Base-by-base conservation (phyloP, 2,888 invertebrate species). In the Neoitamus cyanurus region DNA sequence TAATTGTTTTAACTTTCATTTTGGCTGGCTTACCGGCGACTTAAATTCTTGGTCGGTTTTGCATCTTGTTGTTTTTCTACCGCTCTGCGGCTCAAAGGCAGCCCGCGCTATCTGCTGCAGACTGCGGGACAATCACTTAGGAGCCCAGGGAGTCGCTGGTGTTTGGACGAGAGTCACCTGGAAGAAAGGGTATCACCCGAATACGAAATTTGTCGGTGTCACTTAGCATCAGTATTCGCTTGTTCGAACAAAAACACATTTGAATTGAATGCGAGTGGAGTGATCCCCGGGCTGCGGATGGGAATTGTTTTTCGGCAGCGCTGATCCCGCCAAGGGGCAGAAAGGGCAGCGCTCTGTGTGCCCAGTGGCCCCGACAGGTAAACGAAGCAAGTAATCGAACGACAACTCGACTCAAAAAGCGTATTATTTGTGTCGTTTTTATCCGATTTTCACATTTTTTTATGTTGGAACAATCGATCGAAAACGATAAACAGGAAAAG, bases 151-250 rank as follows among this genome's bases (percentile, higher is more conserved):
- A 36, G 9, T 80, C 20, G 3, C n/a, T 3, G 37, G 36, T 82
- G 30, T 36, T 82, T 69, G 28, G 28, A 6, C 25, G 82, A 25
- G 34, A 69, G 25, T 82, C 68, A 82, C 82, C 69, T 69, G 82
- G 82, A 82, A 68, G 82, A 36, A 68, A 82, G 28, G 58, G 82
- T 58, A 82, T 68, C 82, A 82, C 48, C 68, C 36, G 82, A 82
- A 82, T 82, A 69, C 69, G n/a, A 82, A 82, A 82, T 82, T 82
- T 82, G 69, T 82, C 82, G 69, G 82, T 69, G 69, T 82, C 82
- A 82, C 69, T 82, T 82, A 37, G 69, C 82, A 69, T 82, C 69
- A 82, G 68, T 36, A 25, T 15, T 30, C 30, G 69, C 37, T 69
- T 69, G 82, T 82, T 69, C 58, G 37, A 28, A 82, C 69, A 82